phyloP scores from a whole-genome alignment of 2,113 vertebrate species.

The Gadus chalcogrammus region DNA sequence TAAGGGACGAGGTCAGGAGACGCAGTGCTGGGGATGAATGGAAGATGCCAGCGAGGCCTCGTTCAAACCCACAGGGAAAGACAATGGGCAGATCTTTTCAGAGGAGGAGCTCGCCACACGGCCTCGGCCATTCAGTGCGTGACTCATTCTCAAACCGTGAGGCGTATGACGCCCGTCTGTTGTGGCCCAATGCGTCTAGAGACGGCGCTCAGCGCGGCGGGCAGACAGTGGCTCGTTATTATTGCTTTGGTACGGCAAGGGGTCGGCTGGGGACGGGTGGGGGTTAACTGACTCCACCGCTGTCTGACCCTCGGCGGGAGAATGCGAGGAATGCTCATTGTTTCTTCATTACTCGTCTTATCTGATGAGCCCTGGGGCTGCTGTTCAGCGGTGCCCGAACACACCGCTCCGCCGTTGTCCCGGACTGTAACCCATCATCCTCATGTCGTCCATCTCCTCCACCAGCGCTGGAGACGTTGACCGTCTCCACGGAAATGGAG shows the following conservation, averaged over 20 bases:
- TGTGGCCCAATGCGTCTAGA: conserved; percentile 34
- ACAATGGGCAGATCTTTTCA: conserved; percentile 44
- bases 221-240: conserved; percentile 46
- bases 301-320: conserved; percentile 49
- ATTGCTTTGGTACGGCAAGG: conserved; percentile 53
- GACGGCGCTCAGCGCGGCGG: conserved; percentile 23
- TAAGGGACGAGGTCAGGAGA: conserved; percentile 40
- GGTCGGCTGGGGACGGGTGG: background rate
- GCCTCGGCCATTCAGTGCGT: conserved; percentile 38
- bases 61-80: background rate
- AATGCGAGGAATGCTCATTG: conserved; percentile 63
- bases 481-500: too few relatives aligned
- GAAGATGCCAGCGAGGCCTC: conserved; percentile 16
- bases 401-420: background rate
- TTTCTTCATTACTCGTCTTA: conserved; percentile 55
- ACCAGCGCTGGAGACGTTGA: background rate
- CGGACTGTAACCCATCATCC: conserved; percentile 14
- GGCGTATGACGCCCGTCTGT: conserved; percentile 55
- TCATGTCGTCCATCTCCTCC: background rate
- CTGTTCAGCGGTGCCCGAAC: background rate
- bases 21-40: conserved; percentile 25
- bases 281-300: conserved; percentile 42
- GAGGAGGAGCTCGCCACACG: conserved; percentile 32
- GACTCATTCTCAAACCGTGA: conserved; percentile 53
- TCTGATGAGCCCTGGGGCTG: conserved; percentile 52